Percentiles rank a stretch among this genome's conserved stretches.
Conservation (phyloP, 2,888 invertebrate species). For the Meteorus colon region DNA sequence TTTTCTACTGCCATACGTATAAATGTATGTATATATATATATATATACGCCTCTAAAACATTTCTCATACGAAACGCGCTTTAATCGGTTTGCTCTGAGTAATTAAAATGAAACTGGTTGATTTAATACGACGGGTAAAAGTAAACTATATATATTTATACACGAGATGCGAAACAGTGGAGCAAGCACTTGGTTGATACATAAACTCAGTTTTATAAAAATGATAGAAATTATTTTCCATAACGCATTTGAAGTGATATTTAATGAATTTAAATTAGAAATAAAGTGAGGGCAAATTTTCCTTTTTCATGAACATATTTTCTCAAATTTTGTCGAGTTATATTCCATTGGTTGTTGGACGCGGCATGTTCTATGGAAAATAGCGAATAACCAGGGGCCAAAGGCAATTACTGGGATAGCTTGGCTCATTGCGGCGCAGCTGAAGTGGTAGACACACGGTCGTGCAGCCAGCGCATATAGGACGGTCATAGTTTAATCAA, state of each 20-base stretch:
- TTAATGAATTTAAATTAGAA: no score
- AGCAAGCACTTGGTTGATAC: not conserved
- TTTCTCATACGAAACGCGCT: slow-evolving; percentile 46
- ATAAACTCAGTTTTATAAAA: not conserved
- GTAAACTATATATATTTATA: slow-evolving; percentile 9
- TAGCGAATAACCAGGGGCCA: slow-evolving; percentile 28
- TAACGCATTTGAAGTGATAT: not conserved
- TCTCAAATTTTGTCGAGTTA: not conserved
- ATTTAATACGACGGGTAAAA: slow-evolving; percentile 51
- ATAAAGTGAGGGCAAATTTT: not conserved
- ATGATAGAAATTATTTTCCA: not conserved
- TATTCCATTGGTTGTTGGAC: not conserved
- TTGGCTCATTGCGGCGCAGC: slow-evolving; percentile 41
- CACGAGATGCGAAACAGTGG: not conserved
- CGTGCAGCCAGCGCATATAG: slow-evolving; percentile 34
- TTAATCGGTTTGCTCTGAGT: slow-evolving; percentile 50
- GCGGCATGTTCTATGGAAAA: not conserved
- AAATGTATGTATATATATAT: not conserved
- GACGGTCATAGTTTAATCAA: slow-evolving; percentile 52
- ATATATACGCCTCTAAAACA: slow-evolving; percentile 30
- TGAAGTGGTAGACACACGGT: slow-evolving; percentile 16
- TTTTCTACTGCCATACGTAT: slow-evolving; percentile 1
- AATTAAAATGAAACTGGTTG: slow-evolving; percentile 58
- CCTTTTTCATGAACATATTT: not conserved
- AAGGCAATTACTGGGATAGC: slow-evolving; percentile 49